These are phyloP conservation scores for Drosophila carrolli DNA, from an alignment of 1,140 invertebrate genomes.

Conservation along the genomic window DNA sequence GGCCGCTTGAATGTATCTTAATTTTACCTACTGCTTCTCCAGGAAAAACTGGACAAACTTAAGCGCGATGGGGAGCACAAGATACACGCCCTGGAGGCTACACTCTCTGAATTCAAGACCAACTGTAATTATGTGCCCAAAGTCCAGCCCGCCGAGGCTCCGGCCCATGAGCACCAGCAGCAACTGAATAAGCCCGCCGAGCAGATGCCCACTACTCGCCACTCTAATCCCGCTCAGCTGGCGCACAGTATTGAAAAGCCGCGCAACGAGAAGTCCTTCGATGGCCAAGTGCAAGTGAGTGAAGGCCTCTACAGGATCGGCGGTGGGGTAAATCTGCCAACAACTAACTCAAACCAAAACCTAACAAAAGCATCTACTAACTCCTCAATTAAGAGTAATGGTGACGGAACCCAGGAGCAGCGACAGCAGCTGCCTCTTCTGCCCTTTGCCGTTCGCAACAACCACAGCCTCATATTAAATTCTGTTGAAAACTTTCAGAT, in stretches of 20 bases:
- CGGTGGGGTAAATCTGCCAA: slow-evolving; percentile 61
- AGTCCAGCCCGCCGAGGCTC: slow-evolving; percentile 38
- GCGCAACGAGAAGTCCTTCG: slow-evolving; percentile 74
- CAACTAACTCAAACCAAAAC: slow-evolving; percentile 61
- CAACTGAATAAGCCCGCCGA: slow-evolving; percentile 56
- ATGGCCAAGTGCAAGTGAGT: slow-evolving; percentile 83
- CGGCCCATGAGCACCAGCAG: slow-evolving; percentile 37
- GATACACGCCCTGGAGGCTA: slow-evolving; percentile 46
- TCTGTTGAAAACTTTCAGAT: slow-evolving; percentile 85
- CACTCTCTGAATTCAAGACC: slow-evolving; percentile 54
- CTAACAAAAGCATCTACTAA: slow-evolving; percentile 27
- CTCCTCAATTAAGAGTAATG: slow-evolving; percentile 31
- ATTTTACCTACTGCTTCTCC: not conserved
- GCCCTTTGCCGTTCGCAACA: slow-evolving; percentile 55
- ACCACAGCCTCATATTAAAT: slow-evolving; percentile 80
- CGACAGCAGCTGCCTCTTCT: slow-evolving; percentile 21
- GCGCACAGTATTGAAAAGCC: slow-evolving; percentile 70
- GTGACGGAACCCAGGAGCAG: slow-evolving; percentile 39
- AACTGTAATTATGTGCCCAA: slow-evolving; percentile 68
- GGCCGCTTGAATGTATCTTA: not conserved
- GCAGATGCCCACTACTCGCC: slow-evolving; percentile 36
- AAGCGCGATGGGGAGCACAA: slow-evolving; percentile 58
- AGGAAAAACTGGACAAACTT: slow-evolving; percentile 70
- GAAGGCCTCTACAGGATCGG: slow-evolving; percentile 79
- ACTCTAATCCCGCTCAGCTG: slow-evolving; percentile 37